Evolutionary conservation across 2,113 vertebrate genomes (phyloP), one percentile per base, ranked within the genome.

Genomic region (Mus pahari): DNA sequence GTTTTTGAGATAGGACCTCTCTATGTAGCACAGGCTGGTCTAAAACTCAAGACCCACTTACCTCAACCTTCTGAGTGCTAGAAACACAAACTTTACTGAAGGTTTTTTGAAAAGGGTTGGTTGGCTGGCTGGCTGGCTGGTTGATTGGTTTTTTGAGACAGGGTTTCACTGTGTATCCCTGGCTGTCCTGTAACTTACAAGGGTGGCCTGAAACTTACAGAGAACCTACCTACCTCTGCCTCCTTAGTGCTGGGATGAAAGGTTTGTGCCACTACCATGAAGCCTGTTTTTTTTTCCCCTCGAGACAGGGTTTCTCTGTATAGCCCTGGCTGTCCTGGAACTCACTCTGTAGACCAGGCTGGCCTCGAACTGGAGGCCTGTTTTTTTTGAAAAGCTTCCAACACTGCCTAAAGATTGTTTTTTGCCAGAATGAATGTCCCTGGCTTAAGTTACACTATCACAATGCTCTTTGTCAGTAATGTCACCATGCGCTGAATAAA

Each of bases 401-500:
- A 83, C 45, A 68, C 33, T 50, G 17, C 33, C 90, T 74, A 73
- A 71, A 73, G 68, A 60, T 89, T 74, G 48, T 60, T 64, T 39
- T 62, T 83, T 70, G 53, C 82, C 2, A 68, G 75, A 92, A 60
- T 24, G 58, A 92, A 50, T 24, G 64, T 68, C 53, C 82, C n/a
- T 53, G 33, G 45, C 74, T 91, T 75, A 83, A 60, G 28, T 64
- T 81, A 96, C 90, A 62, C 77, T 66, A 62, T 36, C 3, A 89
- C 22, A 71, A 36, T 33, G 75, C 48, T 70, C 75, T 90, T 12
- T 79, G 83, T 79, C 77, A 92, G 68, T 42, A 74, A 78, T 55
- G 26, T 42, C 58, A 53, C 53, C 33, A 94, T 62, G 53, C 81
- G 81, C 55, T 17, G 12, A 93, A 95, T 83, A 82, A 89, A 90